These are phyloP conservation scores for Lagorchestes hirsutus DNA, from an alignment of 2,797 vertebrate species.

Conservation along the genomic window DNA sequence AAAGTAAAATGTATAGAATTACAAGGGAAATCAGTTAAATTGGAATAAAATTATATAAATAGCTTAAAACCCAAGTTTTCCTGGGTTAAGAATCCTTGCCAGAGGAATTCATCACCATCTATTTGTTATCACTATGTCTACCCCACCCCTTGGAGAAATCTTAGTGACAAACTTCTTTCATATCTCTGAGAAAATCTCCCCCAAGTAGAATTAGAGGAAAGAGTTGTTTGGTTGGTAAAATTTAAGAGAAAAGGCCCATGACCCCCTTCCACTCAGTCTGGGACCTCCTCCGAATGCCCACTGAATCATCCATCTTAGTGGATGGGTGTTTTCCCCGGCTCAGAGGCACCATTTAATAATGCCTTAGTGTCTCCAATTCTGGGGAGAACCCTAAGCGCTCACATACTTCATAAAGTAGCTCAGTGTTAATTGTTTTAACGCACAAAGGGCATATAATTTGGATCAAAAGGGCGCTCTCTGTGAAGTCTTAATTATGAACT, in stretches of 20 bases:
- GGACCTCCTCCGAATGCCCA: conserved; percentile 32
- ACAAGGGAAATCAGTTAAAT: neutral
- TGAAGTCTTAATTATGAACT: conserved; percentile 66
- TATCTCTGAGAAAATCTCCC: neutral
- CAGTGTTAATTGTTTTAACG: conserved; percentile 76
- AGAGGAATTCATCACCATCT: neutral
- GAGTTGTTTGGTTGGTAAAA: neutral
- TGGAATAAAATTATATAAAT: neutral
- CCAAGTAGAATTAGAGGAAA: neutral
- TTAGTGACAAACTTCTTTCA: neutral
- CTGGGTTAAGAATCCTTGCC: neutral
- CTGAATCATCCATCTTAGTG: conserved; percentile 26
- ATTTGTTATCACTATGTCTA: neutral
- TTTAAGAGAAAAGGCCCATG: neutral
- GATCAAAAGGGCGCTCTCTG: conserved; percentile 75
- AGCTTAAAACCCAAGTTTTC: neutral
- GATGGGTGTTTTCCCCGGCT: conserved; percentile 80
- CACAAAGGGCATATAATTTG: conserved; percentile 79
- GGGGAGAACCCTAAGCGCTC: conserved; percentile 79
- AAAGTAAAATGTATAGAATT: neutral
- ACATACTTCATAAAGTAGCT: conserved; percentile 77
- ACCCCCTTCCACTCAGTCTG: neutral
- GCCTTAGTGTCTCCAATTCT: conserved; percentile 79
- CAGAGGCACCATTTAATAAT: conserved; percentile 84
- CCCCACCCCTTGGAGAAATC: neutral